Conservation (phyloP, 1,140 invertebrate genomes). For the Bombyx mandarina region DNA sequence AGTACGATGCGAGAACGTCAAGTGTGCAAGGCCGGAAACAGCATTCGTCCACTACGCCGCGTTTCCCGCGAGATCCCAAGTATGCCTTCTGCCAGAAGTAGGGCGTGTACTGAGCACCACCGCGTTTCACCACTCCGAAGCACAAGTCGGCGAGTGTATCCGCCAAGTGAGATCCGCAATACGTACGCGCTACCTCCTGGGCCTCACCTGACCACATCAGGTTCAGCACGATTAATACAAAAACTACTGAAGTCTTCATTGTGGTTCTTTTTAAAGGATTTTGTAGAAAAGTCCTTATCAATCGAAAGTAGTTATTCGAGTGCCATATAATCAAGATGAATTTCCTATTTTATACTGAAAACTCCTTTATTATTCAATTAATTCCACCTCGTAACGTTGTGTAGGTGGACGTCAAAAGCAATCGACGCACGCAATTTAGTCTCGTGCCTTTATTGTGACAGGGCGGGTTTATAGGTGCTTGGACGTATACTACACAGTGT, state of each 20-base stretch:
- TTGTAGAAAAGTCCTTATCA: not conserved
- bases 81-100: not conserved
- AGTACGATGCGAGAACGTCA: slow-evolving; percentile 1
- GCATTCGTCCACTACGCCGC: slow-evolving; percentile 5
- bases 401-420: too few relatives aligned
- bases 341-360: not conserved
- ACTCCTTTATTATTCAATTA: too few relatives aligned
- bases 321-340: not conserved
- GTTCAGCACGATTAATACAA: not conserved
- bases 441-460: too few relatives aligned
- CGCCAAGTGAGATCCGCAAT: slow-evolving; percentile 6
- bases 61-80: not conserved
- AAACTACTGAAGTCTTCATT: slow-evolving; percentile 1
- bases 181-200: not conserved
- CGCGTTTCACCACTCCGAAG: slow-evolving; percentile 1
- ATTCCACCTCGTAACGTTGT: too few relatives aligned
- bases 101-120: not conserved
- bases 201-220: not conserved
- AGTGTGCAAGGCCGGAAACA: slow-evolving; percentile 3
- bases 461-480: too few relatives aligned
- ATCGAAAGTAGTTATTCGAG: not conserved
- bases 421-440: too few relatives aligned
- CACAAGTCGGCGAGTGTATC: slow-evolving; percentile 5
- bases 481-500: too few relatives aligned
- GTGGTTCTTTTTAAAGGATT: not conserved